Evolutionary conservation across 2,113 vertebrate species (phyloP), one percentile per base, ranked within the genome.

Genomic region (Pleuronectes platessa): DNA sequence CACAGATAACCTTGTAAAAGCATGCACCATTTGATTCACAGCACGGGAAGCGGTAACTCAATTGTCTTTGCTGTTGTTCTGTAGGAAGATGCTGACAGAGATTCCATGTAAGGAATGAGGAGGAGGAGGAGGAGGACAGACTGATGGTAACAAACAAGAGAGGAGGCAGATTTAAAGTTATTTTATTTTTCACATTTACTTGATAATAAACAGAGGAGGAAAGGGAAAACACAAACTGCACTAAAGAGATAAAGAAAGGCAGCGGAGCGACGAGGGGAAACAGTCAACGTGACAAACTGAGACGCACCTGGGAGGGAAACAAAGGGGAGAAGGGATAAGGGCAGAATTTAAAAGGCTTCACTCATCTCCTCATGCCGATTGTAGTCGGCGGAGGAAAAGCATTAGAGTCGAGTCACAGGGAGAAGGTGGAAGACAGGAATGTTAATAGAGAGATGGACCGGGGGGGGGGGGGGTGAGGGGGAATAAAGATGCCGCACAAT

Each of bases 261-360:
- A 40, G 37, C 63, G 49, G 23, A 73, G 3, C 64, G 67, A 17
- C 8, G 5, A 23, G 67, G 23, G 42, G 35, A 66, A 58, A 61
- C n/a, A 62, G 51, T 74, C 68, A 81, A 58, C 45, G 23, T 66
- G 74, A 79, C 64, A 76, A 73, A 84, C 23, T 7, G 73, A 76
- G 60, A 70, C 42, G 27, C 31, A 61, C 23, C 56, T 45, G 27
- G 49, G 51, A 79, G 64, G 49, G 15, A 68, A 73, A 12, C 14
- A 62, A 18, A 72, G n/a, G 40, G 23, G 66, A 68, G 63, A 64
- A 51, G 23, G 24, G 51, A 72, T 67, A 64, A 61, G 23, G 24
- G 51, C 37, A 20, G 14, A 61, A 69, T 69, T 58, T 37, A 40
- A 66, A 61, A 76, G 24, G 60, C 72, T 63, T 76, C 61, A 67